phyloP scores from a whole-genome alignment of 2,888 invertebrate species.

The Cerastoderma edule region DNA sequence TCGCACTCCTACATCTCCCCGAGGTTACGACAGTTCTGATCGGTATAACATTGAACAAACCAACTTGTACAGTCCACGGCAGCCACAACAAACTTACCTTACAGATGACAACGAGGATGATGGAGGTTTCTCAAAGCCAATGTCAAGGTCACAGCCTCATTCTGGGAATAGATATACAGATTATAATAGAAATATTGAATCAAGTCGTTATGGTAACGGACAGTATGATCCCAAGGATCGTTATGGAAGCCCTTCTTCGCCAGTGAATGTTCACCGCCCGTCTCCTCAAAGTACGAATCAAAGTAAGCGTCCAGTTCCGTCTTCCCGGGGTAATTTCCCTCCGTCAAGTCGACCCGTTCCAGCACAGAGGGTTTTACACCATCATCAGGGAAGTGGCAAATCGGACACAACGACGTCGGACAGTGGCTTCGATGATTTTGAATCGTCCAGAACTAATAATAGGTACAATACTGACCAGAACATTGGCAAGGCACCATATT shows the following conservation, averaged over 20 bases:
- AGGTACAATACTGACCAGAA: slow-evolving; percentile 14
- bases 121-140: slow-evolving; percentile 38
- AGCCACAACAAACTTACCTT: slow-evolving; percentile 41
- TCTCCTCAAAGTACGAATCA: slow-evolving; percentile 2
- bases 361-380: slow-evolving; percentile 53
- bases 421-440: slow-evolving; percentile 65
- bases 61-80: slow-evolving; percentile 10
- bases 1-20: background rate
- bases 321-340: slow-evolving; percentile 13
- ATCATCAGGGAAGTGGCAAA: slow-evolving; percentile 66
- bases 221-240: slow-evolving; percentile 36
- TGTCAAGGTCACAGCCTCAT: slow-evolving; percentile 20
- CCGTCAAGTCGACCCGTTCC: slow-evolving; percentile 29
- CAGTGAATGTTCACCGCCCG: background rate
- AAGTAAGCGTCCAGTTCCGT: background rate
- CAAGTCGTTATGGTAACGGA: slow-evolving; percentile 29
- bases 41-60: slow-evolving; percentile 35
- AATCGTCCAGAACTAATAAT: slow-evolving; percentile 31
- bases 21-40: slow-evolving; percentile 6
- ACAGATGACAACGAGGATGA: slow-evolving; percentile 48
- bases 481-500: slow-evolving; percentile 48
- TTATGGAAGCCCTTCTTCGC: slow-evolving; percentile 30
- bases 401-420: slow-evolving; percentile 62
- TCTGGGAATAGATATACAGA: slow-evolving; percentile 33
- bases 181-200: slow-evolving; percentile 26